Base-by-base conservation (phyloP, 1,140 invertebrate species). In the Pseudoatta argentina region DNA sequence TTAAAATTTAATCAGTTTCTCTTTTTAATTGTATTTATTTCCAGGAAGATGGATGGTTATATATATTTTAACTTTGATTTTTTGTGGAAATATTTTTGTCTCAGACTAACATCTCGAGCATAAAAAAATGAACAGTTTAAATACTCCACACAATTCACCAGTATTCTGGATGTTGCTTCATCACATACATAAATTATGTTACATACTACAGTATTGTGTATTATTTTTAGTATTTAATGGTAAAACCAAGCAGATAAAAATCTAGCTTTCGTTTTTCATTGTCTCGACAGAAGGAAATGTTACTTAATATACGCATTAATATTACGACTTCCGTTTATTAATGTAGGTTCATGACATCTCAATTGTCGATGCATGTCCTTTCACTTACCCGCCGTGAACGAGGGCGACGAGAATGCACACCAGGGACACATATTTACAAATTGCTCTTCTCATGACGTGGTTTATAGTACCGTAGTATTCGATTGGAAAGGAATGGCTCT, bases 311-410 rank as follows among this genome's bases (percentile, higher is more conserved):
- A 1, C n/a, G 30, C 6, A 10, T 51, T 57, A 75, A 1, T 16
- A 34, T 1, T 3, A 3, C 14, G 14, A 48, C 12, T 57, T 77
- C 10, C n/a, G 48, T 48, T 77, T 30, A 63, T 44, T 21, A 34
- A 18, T 1, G 7, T 30, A 16, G 3, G 24, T 39, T 10, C 16
- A 4, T 61, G 57, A 44, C 18, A 51, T 39, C 24, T 30, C n/a
- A 21, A 21, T 21, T 21, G 24, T 10, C 7, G 44, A 76, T 48
- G 18, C 12, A 51, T 63, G 14, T 77, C 71, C 73, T 85, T 86
- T 86, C 61, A 86, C 73, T 85, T 78, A 85, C 83, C 8, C 5
- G 4, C 3, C 4, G 59, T 3, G 3, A 3, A 55, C 6, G 21
- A 86, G 44, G 24, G 16, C 16, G 21, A 76, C 10, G 30, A 67